Evolutionary conservation across 1,140 invertebrate genomes (phyloP).

Genomic region (Neodiprion lecontei): DNA sequence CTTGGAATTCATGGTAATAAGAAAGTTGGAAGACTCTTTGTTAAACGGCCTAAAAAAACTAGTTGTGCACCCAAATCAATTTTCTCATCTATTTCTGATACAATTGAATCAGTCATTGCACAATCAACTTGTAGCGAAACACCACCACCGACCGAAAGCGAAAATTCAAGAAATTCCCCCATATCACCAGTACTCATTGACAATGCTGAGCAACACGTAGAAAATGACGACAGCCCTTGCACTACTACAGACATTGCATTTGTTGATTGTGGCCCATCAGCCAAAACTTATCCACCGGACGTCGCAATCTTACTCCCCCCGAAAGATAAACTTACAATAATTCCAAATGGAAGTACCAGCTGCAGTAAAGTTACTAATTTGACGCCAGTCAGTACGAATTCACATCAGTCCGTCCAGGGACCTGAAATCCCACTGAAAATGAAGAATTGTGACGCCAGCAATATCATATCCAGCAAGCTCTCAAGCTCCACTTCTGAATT

Average conservation of each 20-base stretch:
- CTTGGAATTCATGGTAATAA: neutral
- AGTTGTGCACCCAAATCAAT: neutral
- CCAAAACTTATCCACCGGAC: neutral
- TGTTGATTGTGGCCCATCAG: slow-evolving; percentile 46
- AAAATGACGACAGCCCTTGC: slow-evolving; percentile 33
- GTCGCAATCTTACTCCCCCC: neutral
- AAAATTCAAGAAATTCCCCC: slow-evolving; percentile 14
- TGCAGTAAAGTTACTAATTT: neutral
- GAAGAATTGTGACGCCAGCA: neutral
- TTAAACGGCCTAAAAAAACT: neutral
- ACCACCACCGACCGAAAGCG: slow-evolving; percentile 24
- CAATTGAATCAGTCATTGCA: neutral
- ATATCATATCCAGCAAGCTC: neutral
- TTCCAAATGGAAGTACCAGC: neutral
- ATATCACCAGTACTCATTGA: neutral
- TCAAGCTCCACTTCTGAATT: neutral
- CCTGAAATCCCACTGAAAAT: neutral
- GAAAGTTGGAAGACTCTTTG: neutral
- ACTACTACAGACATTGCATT: slow-evolving; percentile 46
- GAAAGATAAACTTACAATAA: neutral
- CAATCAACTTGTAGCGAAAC: slow-evolving; percentile 10
- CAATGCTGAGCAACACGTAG: neutral
- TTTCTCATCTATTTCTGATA: neutral
- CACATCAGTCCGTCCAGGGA: neutral
- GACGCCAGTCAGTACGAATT: neutral